These are phyloP conservation scores for Ptychobarbus kaznakovi DNA, from an alignment of 2,797 vertebrate genomes.

Conservation along the genomic window DNA sequence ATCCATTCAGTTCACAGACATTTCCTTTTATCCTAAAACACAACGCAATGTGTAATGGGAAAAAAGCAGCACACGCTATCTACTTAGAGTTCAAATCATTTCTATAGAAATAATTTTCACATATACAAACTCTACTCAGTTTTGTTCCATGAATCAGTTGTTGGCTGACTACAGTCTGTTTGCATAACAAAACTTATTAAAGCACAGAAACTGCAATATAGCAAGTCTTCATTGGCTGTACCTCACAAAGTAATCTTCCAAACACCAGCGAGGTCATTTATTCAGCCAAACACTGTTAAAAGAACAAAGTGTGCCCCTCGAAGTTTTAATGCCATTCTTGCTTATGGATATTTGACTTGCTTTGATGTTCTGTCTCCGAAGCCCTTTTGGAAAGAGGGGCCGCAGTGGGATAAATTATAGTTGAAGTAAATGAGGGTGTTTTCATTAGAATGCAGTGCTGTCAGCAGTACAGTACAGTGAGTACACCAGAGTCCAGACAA, in stretches of 20 bases:
- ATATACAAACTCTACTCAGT: not conserved
- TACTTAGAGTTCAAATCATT: not conserved
- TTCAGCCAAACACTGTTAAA: conserved; percentile 13
- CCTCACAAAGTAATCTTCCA: conserved; percentile 17
- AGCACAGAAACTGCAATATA: not conserved
- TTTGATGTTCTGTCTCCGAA: conserved; percentile 53
- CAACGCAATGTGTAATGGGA: not conserved
- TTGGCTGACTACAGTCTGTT: not conserved
- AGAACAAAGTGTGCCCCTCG: not conserved
- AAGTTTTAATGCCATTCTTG: conserved; percentile 18
- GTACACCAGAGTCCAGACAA: conserved; percentile 13
- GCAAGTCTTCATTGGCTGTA: not conserved
- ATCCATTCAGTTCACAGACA: not conserved
- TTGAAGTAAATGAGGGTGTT: conserved; percentile 59
- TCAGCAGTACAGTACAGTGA: conserved; percentile 52
- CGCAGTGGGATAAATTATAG: conserved; percentile 62
- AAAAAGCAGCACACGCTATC: not conserved
- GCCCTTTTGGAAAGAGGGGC: conserved; percentile 46
- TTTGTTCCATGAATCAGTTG: not conserved
- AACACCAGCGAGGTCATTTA: conserved; percentile 14
- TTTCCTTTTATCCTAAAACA: not conserved
- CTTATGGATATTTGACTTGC: conserved; percentile 55
- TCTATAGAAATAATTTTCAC: not conserved
- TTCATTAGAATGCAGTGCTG: conserved; percentile 55
- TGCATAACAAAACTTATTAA: conserved; percentile 2